Percentiles rank a stretch among this genome's conserved stretches.
These are phyloP conservation scores for Upupa epops DNA, from an alignment of 2,113 vertebrate genomes.

Conservation along the genomic window DNA sequence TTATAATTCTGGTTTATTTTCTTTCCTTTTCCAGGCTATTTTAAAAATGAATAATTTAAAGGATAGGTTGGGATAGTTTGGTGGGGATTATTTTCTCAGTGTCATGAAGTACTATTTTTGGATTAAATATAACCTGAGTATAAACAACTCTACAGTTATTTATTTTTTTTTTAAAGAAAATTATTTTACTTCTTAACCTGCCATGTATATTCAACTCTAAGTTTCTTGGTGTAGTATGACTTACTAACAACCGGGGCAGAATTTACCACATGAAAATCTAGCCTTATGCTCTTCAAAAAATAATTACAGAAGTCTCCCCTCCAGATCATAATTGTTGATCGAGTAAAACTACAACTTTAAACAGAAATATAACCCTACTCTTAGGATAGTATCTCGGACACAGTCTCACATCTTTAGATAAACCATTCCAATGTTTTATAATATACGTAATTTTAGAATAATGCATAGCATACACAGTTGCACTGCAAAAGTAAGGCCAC, in stretches of 20 bases:
- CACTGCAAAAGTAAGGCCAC: not conserved
- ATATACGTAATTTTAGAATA: not conserved
- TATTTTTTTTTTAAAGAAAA: not conserved
- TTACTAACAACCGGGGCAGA: not conserved
- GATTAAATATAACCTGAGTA: not conserved
- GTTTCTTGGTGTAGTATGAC: not conserved
- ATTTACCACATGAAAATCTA: not conserved
- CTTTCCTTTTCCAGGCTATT: not conserved
- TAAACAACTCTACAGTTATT: not conserved
- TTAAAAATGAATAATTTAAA: not conserved
- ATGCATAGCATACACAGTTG: not conserved
- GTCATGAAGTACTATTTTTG: not conserved
- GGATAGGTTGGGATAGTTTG: not conserved
- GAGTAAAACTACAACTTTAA: not conserved
- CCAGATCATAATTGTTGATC: not conserved
- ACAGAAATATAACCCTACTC: not conserved
- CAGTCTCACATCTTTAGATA: not conserved
- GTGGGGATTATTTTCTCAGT: not conserved
- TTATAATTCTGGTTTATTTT: not conserved
- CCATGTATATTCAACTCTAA: not conserved
- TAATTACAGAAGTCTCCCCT: not conserved
- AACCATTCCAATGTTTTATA: not conserved
- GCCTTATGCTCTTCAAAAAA: not conserved
- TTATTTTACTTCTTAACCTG: not conserved
- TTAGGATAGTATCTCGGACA: not conserved